Percentiles rank a stretch among this genome's conserved stretches.
Evolutionary conservation across 2,797 vertebrate species (phyloP).

Genomic region (Clamator glandarius): DNA sequence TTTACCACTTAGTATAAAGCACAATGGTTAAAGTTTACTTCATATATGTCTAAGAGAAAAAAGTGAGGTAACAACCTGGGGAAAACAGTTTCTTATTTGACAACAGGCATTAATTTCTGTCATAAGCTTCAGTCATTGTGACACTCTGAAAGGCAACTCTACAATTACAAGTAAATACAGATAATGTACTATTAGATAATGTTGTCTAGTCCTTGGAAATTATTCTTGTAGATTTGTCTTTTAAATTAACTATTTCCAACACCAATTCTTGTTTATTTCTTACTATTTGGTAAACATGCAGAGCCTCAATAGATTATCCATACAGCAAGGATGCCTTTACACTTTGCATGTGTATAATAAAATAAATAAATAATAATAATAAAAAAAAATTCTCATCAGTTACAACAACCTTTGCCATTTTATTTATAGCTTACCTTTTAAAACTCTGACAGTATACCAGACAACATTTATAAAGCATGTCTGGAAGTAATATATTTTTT

Average conservation of each 20-base stretch:
- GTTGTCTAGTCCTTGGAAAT: background rate
- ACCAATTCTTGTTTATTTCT: background rate
- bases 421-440: constrained; percentile 69
- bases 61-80: background rate
- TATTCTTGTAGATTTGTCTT: background rate
- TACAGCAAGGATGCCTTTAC: background rate
- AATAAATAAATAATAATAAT: background rate
- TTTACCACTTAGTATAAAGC: background rate
- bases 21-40: background rate
- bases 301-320: background rate
- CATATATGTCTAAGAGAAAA: background rate
- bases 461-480: constrained; percentile 61
- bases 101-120: background rate
- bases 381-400: constrained; percentile 18
- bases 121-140: background rate
- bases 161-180: background rate
- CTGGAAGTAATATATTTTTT: constrained; percentile 66
- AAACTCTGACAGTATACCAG: constrained; percentile 26
- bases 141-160: background rate
- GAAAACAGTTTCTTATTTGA: background rate
- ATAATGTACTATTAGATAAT: background rate
- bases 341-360: background rate
- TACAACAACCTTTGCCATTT: constrained; percentile 60
- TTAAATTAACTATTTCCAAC: constrained; percentile 13
- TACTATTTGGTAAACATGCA: background rate